Evolutionary conservation across 2,888 invertebrate genomes (phyloP), one percentile per base, ranked within the genome.

Genomic region (Sesia bembeciformis): DNA sequence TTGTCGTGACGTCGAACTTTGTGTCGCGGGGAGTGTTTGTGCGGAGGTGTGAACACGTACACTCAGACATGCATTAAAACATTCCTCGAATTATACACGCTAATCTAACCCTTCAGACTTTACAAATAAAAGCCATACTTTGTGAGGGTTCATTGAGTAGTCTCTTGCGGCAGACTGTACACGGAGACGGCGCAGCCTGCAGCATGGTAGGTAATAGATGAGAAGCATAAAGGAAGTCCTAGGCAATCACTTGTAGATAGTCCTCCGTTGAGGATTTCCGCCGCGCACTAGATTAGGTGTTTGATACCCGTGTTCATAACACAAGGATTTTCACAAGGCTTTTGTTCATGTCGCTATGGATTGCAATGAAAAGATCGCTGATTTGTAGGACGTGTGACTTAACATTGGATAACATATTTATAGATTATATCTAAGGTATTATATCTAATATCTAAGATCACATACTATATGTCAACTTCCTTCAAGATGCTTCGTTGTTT

Each of bases 11-110:
- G n/a, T 43, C 53, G 54, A 54, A 54, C 59, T 56, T 60, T 57
- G 59, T 58, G 58, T 58, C 54, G 63, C 60, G 8, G 5, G 46
- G 4, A 46, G 64, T 63, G 53, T 54, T 52, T 46, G 46, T 46
- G 46, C 23, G 46, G 8, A 46, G 46, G 46, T 46, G 46, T 46
- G 46, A 46, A n/a, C 23, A 23, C 23, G 46, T 46, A 46, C 46
- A 46, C 46, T 46, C 46, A 46, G 46, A 46, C 46, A 46, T 46
- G 23, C 46, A 46, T 46, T 46, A 7, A 8, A n/a, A 23, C 4
- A 4, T 8, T 6, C 8, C 23, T 4, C 8, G 23, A 46, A 57
- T 57, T 57, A 57, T 53, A 54, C 53, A 52, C 50, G 55, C 55
- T 53, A 8, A 46, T 52, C 54, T 57, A 52, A 51, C 51, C 54